These are phyloP conservation scores for Archips crataeganus DNA, from an alignment of 2,888 invertebrate genomes.

Conservation along the genomic window DNA sequence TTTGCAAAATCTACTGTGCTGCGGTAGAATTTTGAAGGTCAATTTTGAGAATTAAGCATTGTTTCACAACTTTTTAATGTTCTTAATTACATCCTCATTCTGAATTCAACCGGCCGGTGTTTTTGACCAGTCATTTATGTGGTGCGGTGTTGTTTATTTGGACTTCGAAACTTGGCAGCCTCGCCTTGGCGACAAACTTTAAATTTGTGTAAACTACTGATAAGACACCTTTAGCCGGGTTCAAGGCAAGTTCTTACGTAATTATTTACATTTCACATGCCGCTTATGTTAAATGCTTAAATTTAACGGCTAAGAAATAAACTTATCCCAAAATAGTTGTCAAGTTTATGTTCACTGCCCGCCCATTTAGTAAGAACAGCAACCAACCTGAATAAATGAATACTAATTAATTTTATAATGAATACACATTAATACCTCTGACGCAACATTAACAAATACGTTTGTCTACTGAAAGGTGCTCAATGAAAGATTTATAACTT, in stretches of 20 bases:
- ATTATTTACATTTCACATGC: conserved; percentile 39
- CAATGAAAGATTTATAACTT: no score
- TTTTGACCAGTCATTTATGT: not conserved
- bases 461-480: not conserved
- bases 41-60: conserved; percentile 11
- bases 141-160: conserved; percentile 19
- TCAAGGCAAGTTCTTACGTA: conserved; percentile 62
- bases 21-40: conserved; percentile 27
- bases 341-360: not conserved
- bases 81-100: not conserved
- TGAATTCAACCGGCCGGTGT: not conserved
- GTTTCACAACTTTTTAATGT: conserved; percentile 16
- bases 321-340: not conserved
- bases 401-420: conserved; percentile 1
- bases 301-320: not conserved
- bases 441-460: not conserved
- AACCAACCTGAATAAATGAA: not conserved
- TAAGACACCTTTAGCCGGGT: conserved; percentile 51
- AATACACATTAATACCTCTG: conserved; percentile 17
- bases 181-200: conserved; percentile 31
- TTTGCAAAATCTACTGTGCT: conserved; percentile 31
- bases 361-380: not conserved
- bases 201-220: conserved; percentile 42
- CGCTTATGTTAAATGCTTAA: not conserved
- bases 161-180: conserved; percentile 26